Base-by-base conservation (phyloP, 53 echinoderm and acorn worm species). In the Astropecten irregularis region DNA sequence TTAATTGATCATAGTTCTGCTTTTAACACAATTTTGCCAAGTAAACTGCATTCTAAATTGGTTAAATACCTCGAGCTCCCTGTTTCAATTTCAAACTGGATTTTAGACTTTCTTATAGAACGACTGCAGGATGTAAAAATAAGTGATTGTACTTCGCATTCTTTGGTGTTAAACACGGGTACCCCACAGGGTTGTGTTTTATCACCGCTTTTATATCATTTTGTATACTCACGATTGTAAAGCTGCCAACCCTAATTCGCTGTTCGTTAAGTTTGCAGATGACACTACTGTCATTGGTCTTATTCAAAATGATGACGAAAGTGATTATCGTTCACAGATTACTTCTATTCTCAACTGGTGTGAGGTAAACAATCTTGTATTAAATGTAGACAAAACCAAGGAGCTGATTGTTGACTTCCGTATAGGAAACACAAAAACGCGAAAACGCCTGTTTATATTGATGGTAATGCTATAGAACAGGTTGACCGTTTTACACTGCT, bases 221-320 rank as follows among this genome's bases (percentile, higher is more conserved):
- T 51, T n/a, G n/a, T n/a, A n/a, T n/a, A n/a, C n/a, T n/a, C n/a
- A n/a, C n/a, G n/a, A n/a, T n/a, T n/a, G n/a, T n/a, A n/a, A n/a
- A n/a, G n/a, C n/a, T n/a, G n/a, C n/a, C n/a, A n/a, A n/a, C n/a
- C n/a, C n/a, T n/a, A n/a, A n/a, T n/a, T n/a, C n/a, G n/a, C n/a
- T n/a, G n/a, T n/a, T n/a, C n/a, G n/a, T n/a, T n/a, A n/a, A n/a
- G 51, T 55, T 73, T 7, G 30, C 51, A 73, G 51, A 73, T 35
- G 54, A 73, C 29, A 73, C 74, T 30, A 56, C 52, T 26, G 40
- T 69, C n/a, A 14, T 42, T 40, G 69, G 69, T n/a, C 22, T 69
- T 26, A 69, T 69, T 19, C 37, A 37, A 4, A 28, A 3, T 44
- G 44, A 40, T 4, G 48, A 32, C 50, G 73, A 72, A n/a, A n/a